Evolutionary conservation across 23 tunicate species (phyloP).

Genomic region (Ascidia mentula): DNA sequence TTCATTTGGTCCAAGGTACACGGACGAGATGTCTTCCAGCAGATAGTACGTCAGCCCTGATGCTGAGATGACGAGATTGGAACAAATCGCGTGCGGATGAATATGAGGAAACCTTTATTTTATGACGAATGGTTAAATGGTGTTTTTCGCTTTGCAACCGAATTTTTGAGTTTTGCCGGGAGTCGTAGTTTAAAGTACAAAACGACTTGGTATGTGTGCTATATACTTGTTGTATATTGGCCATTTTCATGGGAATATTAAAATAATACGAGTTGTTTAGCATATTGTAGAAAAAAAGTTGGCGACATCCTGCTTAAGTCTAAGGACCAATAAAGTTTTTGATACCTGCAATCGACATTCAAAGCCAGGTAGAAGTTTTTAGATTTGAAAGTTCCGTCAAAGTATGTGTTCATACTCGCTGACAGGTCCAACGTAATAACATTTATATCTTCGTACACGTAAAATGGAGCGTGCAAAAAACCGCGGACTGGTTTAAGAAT

Average conservation of each 20-base stretch:
- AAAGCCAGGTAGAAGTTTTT: background rate
- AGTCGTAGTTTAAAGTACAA: too few species aligned
- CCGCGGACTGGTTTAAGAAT: background rate
- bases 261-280: too few species aligned
- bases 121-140: too few species aligned
- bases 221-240: too few species aligned
- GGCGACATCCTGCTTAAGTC: too few species aligned
- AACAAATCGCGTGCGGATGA: background rate
- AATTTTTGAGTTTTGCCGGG: too few species aligned
- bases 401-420: background rate
- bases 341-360: conserved; percentile 1
- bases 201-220: too few species aligned
- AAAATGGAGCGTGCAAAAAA: conserved; percentile 14
- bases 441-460: background rate
- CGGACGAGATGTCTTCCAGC: conserved; percentile 2
- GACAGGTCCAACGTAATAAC: conserved; percentile 22
- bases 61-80: background rate
- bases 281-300: too few species aligned
- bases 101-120: conserved; percentile 12
- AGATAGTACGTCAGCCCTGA: background rate
- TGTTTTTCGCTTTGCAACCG: too few species aligned
- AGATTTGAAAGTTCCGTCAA: background rate
- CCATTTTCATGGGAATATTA: too few species aligned
- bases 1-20: background rate
- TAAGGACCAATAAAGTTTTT: too few species aligned